These are phyloP conservation scores for Xylocopa sonorina DNA, from an alignment of 1,140 invertebrate species.

Conservation along the genomic window DNA sequence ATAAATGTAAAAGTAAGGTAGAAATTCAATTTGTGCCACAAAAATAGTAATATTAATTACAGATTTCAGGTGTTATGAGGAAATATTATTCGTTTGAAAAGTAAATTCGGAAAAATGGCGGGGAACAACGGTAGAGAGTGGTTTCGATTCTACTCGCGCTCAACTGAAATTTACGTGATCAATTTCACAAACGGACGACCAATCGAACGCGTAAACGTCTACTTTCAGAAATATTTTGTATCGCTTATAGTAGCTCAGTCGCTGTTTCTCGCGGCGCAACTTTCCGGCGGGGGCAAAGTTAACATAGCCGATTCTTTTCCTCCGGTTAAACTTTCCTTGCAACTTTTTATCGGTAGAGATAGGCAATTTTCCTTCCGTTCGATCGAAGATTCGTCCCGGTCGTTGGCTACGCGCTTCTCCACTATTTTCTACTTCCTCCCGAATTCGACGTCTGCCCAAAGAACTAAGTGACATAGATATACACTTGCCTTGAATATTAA, in stretches of 20 bases:
- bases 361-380: constrained; percentile 24
- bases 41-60: no score
- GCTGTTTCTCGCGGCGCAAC: background rate
- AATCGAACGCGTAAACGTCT: constrained; percentile 7
- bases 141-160: background rate
- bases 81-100: no score
- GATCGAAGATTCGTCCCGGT: background rate
- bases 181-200: background rate
- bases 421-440: background rate
- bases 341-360: constrained; percentile 13
- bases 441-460: no score
- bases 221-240: constrained; percentile 7
- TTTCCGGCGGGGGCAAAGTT: background rate
- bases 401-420: background rate
- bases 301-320: background rate
- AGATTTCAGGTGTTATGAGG: no score
- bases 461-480: no score
- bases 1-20: no score
- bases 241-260: background rate
- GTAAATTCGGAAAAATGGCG: no score
- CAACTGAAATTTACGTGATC: background rate
- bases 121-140: no score
- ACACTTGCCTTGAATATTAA: no score
- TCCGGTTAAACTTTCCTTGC: constrained; percentile 9
- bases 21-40: no score